A percentile compares a stretch with the other conserved stretches of the same genome.
Evolutionary conservation across 1,140 invertebrate species (phyloP).

Genomic region (Fopius arisanus): DNA sequence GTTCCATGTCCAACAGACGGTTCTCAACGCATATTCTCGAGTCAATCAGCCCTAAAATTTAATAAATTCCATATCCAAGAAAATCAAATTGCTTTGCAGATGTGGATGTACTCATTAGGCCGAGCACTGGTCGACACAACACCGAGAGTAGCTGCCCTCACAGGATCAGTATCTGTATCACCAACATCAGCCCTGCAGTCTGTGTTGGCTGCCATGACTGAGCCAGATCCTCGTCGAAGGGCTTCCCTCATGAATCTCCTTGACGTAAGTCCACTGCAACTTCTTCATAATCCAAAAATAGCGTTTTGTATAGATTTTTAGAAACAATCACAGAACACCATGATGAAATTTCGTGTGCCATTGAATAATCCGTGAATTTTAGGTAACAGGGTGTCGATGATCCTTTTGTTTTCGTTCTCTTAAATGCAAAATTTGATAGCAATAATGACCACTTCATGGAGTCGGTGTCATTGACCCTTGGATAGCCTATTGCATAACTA

Average conservation of each 20-base stretch:
- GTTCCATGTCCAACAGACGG: slow-evolving; percentile 9
- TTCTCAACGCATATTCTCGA: background rate
- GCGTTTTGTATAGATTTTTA: too few species aligned
- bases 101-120: slow-evolving; percentile 71
- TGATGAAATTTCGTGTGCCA: too few species aligned
- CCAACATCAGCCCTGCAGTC: slow-evolving; percentile 65
- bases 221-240: slow-evolving; percentile 62
- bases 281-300: background rate
- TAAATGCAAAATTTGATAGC: too few species aligned
- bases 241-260: slow-evolving; percentile 70
- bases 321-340: too few species aligned
- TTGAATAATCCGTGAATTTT: too few species aligned
- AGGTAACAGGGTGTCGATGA: too few species aligned
- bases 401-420: too few species aligned
- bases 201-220: slow-evolving; percentile 67
- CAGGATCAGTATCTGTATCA: slow-evolving; percentile 66
- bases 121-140: slow-evolving; percentile 64
- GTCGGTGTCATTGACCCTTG: background rate
- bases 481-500: background rate
- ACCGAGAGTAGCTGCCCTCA: slow-evolving; percentile 63
- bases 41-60: background rate
- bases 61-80: too few species aligned
- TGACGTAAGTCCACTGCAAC: slow-evolving; percentile 62
- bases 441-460: too few species aligned
- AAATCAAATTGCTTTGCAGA: slow-evolving; percentile 57